Conservation (phyloP, 2,888 invertebrate species). For the Heteropelma amictum region DNA sequence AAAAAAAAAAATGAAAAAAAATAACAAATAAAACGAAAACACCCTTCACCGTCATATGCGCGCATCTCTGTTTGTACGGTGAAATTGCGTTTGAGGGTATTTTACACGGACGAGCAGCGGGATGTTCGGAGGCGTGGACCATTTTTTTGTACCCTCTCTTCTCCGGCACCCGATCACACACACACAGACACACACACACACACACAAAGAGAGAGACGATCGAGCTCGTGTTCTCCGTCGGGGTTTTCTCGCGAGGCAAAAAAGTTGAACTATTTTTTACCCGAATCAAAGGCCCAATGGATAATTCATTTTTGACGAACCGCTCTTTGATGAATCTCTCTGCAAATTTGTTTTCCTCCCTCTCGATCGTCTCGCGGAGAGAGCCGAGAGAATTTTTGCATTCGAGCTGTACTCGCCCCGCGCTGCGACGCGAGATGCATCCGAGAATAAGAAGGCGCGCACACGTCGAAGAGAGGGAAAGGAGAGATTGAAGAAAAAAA, state of each 20-base stretch:
- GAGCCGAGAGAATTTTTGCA: slow-evolving; percentile 8
- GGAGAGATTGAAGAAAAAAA: slow-evolving; percentile 52
- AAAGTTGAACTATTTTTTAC: slow-evolving; percentile 73
- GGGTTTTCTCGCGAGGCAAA: slow-evolving; percentile 54
- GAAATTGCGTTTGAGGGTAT: slow-evolving; percentile 28
- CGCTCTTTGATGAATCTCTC: slow-evolving; percentile 68
- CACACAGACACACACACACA: not conserved
- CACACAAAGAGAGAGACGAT: not conserved
- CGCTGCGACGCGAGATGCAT: too few relatives aligned
- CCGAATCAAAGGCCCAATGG: slow-evolving; percentile 73
- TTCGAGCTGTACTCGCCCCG: too few relatives aligned
- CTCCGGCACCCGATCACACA: slow-evolving; percentile 58
- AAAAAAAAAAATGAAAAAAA: too few relatives aligned
- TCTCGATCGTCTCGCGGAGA: slow-evolving; percentile 23
- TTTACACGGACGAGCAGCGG: slow-evolving; percentile 57
- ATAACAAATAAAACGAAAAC: too few relatives aligned
- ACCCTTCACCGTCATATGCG: too few relatives aligned
- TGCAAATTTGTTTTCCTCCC: slow-evolving; percentile 3
- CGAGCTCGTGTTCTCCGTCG: not conserved
- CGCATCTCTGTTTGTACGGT: not conserved
- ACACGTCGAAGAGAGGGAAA: slow-evolving; percentile 32
- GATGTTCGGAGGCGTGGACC: slow-evolving; percentile 74
- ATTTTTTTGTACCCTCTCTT: slow-evolving; percentile 67
- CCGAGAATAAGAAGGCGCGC: not conserved
- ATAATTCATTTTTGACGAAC: slow-evolving; percentile 78